Percentiles rank a stretch among this genome's conserved stretches.
Conservation (phyloP, 2,888 invertebrate species). For the Phorcus lineatus region DNA sequence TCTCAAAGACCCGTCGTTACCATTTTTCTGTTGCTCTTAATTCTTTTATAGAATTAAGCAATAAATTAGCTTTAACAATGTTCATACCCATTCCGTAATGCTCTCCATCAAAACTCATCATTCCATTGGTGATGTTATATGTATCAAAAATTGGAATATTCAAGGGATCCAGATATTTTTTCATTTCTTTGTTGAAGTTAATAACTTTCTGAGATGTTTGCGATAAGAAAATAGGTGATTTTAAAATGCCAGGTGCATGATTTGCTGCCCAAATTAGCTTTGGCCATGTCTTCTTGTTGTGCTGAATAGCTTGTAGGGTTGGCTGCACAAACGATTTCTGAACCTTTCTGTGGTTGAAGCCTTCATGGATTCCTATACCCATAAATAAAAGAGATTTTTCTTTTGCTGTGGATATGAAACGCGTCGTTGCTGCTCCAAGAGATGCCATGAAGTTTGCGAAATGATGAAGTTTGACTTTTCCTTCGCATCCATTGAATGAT, state of each 20-base stretch:
- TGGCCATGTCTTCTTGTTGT: constrained; percentile 18
- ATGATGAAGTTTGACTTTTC: neutral
- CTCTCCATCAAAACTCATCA: constrained; percentile 40
- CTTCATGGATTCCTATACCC: constrained; percentile 37
- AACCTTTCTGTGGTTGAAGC: constrained; percentile 14
- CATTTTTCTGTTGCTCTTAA: constrained; percentile 17
- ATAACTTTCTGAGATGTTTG: constrained; percentile 28
- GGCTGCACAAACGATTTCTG: neutral
- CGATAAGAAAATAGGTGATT: constrained; percentile 29
- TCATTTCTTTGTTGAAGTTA: constrained; percentile 30
- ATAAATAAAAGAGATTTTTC: constrained; percentile 27
- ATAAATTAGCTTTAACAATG: constrained; percentile 32
- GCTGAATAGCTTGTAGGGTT: neutral
- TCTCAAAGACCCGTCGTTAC: neutral
- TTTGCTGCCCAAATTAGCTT: constrained; percentile 33
- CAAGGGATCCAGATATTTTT: neutral
- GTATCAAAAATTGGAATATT: constrained; percentile 37
- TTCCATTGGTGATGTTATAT: constrained; percentile 36
- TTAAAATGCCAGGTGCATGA: constrained; percentile 39
- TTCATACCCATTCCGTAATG: constrained; percentile 41
- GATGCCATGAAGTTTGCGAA: neutral
- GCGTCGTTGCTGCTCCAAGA: neutral
- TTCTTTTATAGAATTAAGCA: constrained; percentile 36
- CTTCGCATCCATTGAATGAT: neutral
- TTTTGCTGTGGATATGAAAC: neutral